Evolutionary conservation across 2,888 invertebrate species (phyloP).

Genomic region (Hydroisotoma schaefferi): DNA sequence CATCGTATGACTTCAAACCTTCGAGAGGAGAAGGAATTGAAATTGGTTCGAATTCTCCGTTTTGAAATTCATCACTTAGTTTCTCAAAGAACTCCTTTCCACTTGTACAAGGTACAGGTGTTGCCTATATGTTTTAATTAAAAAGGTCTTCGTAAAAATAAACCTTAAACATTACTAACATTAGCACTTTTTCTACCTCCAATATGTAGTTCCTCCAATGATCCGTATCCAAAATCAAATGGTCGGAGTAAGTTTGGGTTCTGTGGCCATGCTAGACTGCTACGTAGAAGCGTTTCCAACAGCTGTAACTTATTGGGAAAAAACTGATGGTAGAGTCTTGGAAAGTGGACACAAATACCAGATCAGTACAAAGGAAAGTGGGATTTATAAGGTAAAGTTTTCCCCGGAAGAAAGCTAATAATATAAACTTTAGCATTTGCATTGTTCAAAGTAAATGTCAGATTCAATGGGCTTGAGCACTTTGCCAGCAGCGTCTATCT

Average conservation of each 20-base stretch:
- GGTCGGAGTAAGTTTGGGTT: constrained; percentile 68
- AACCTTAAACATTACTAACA: too few relatives aligned
- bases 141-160: too few relatives aligned
- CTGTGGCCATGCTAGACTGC: constrained; percentile 68
- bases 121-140: too few relatives aligned
- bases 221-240: constrained; percentile 73
- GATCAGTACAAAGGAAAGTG: constrained; percentile 59
- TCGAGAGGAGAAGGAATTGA: too few relatives aligned
- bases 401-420: not conserved
- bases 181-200: too few relatives aligned
- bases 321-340: constrained; percentile 68
- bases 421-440: not conserved
- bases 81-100: too few relatives aligned
- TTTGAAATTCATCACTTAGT: too few relatives aligned
- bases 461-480: not conserved
- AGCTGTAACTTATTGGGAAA: constrained; percentile 80
- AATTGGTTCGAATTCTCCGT: too few relatives aligned
- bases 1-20: too few relatives aligned
- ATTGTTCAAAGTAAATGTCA: not conserved
- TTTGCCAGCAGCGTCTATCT: not conserved
- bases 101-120: too few relatives aligned
- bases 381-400: constrained; percentile 54
- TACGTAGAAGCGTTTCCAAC: constrained; percentile 85
- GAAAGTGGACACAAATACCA: constrained; percentile 65
- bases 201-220: constrained; percentile 82